Evolutionary conservation across 2,113 vertebrate species (phyloP).

Genomic region (Entosphenus tridentatus): DNA sequence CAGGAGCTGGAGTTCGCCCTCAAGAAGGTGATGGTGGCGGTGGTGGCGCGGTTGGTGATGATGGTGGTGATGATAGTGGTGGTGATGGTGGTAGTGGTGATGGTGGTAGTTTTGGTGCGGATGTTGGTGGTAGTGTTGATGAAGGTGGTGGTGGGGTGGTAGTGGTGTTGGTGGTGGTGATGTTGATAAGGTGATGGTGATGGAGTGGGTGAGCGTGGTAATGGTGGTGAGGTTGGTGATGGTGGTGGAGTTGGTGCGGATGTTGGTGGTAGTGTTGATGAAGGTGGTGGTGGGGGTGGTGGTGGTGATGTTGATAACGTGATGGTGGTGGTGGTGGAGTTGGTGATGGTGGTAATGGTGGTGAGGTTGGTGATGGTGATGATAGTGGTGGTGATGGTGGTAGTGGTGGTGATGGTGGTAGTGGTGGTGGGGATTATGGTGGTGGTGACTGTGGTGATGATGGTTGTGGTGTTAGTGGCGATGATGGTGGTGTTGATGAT

Average conservation of each 20-base stretch:
- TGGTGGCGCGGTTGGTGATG: too few species aligned
- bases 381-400: too few species aligned
- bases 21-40: conserved; percentile 28
- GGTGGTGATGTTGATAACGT: not conserved
- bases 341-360: not conserved
- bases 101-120: too few species aligned
- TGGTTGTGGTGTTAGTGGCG: too few species aligned
- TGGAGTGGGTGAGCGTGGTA: not conserved
- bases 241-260: too few species aligned
- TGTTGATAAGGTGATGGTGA: not conserved
- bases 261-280: not conserved
- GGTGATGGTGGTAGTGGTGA: not conserved
- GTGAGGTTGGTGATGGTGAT: too few species aligned
- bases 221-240: not conserved
- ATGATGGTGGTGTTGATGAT: too few species aligned
- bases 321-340: not conserved
- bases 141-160: not conserved
- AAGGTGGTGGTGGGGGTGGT: not conserved
- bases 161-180: not conserved
- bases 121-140: not conserved
- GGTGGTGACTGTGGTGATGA: too few species aligned
- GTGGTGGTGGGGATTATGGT: too few species aligned
- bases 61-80: not conserved
- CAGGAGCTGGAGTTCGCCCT: conserved; percentile 42
- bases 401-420: too few species aligned